These are phyloP conservation scores for Coendou prehensilis DNA, from an alignment of 2,797 vertebrate species.

Conservation along the genomic window DNA sequence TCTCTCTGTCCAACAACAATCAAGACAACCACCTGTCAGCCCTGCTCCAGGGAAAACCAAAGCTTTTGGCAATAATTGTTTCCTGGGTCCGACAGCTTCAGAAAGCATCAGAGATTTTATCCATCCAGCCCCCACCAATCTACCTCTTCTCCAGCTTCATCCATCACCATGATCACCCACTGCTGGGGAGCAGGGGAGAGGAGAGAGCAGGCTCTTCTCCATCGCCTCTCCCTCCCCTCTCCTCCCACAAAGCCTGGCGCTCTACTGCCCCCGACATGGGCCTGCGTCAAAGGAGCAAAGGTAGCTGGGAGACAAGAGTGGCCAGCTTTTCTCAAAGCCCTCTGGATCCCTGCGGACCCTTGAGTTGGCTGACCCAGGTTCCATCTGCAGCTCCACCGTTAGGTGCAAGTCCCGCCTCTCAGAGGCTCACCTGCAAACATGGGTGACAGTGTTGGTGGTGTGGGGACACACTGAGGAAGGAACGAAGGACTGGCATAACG, in stretches of 20 bases:
- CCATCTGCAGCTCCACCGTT: too few relatives aligned
- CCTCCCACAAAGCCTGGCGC: too few relatives aligned
- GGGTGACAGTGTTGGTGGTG: too few relatives aligned
- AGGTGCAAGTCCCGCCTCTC: too few relatives aligned
- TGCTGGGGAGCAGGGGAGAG: background rate
- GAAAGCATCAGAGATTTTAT: conserved; percentile 83
- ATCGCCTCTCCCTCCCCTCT: background rate
- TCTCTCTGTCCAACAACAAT: background rate
- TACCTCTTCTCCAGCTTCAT: conserved; percentile 49
- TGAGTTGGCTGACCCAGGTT: background rate
- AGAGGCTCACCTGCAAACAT: background rate
- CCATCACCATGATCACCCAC: conserved; percentile 67
- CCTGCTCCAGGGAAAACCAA: background rate
- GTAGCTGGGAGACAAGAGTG: background rate
- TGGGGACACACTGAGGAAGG: too few relatives aligned
- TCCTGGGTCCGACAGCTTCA: conserved; percentile 75
- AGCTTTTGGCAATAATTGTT: background rate
- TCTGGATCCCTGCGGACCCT: background rate
- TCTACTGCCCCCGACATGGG: rapidly evolving
- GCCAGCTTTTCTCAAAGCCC: background rate
- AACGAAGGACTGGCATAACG: background rate
- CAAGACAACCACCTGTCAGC: background rate
- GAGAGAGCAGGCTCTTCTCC: rapidly evolving
- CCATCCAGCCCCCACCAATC: conserved; percentile 81
- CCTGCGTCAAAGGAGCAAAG: background rate